phyloP scores from a whole-genome alignment of 2,113 vertebrate species.

The Protobothrops mucrosquamatus region DNA sequence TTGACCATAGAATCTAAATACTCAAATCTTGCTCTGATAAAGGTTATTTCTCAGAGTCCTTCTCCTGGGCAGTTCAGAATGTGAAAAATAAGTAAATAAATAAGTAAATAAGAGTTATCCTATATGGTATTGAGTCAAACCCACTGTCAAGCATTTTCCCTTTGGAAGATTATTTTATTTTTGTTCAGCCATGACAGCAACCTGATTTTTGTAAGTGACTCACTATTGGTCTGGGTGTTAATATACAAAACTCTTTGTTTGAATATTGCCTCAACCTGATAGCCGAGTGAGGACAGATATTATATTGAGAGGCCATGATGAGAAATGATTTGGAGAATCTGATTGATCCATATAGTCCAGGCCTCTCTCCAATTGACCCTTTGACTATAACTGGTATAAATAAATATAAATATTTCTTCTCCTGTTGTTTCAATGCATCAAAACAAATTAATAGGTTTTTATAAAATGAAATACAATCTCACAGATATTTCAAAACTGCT shows the following conservation, averaged over 20 bases:
- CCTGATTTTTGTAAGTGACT: neutral
- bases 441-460: neutral
- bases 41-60: no score
- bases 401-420: neutral
- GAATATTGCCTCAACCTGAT: neutral
- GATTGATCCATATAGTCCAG: neutral
- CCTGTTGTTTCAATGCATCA: neutral
- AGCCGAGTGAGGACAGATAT: neutral
- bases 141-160: neutral
- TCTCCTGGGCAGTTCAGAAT: no score
- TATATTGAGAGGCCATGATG: neutral
- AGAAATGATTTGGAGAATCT: neutral
- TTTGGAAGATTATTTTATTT: neutral
- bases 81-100: no score
- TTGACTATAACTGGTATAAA: no score
- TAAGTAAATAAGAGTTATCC: no score
- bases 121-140: neutral
- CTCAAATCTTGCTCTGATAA: no score
- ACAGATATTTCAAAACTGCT: neutral
- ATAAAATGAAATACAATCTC: neutral
- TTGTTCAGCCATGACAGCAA: neutral
- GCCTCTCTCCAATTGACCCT: neutral
- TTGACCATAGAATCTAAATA: no score
- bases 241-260: neutral
- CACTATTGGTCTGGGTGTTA: neutral